Evolutionary conservation across 2,888 invertebrate species (phyloP).

Genomic region (Lampropteryx suffumata): DNA sequence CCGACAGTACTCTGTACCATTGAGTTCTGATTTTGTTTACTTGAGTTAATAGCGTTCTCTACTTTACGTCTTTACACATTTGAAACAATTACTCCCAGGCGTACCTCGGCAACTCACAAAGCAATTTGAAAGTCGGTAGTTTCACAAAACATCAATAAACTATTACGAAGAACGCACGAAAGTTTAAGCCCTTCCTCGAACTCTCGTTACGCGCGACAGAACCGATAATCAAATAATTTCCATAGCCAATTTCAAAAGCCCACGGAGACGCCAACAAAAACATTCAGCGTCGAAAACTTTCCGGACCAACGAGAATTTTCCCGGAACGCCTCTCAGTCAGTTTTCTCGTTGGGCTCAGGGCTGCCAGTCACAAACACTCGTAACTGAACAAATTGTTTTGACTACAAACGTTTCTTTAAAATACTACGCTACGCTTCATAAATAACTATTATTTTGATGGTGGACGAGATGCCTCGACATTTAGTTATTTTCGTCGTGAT

Average conservation of each 20-base stretch:
- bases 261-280: background rate
- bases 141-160: conserved; percentile 5
- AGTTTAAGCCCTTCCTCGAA: conserved; percentile 11
- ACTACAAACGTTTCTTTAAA: too few species aligned
- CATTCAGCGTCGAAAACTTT: background rate
- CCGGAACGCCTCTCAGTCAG: background rate
- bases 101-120: conserved; percentile 2
- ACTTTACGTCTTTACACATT: too few species aligned
- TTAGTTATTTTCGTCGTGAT: too few species aligned
- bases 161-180: conserved; percentile 7
- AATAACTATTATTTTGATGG: too few species aligned
- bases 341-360: conserved; percentile 1
- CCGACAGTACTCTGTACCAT: too few species aligned
- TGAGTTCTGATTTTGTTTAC: too few species aligned
- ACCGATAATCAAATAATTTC: conserved; percentile 2
- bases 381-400: too few species aligned
- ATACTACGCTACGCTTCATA: too few species aligned
- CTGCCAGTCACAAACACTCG: background rate
- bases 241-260: conserved; percentile 12
- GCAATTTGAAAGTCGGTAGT: conserved; percentile 1
- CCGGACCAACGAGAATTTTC: background rate
- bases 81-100: too few species aligned
- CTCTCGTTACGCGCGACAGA: background rate
- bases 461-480: too few species aligned
- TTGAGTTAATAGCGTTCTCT: too few species aligned